Base-by-base conservation (phyloP, 2,113 vertebrate species). In the Rissa tridactyla region DNA sequence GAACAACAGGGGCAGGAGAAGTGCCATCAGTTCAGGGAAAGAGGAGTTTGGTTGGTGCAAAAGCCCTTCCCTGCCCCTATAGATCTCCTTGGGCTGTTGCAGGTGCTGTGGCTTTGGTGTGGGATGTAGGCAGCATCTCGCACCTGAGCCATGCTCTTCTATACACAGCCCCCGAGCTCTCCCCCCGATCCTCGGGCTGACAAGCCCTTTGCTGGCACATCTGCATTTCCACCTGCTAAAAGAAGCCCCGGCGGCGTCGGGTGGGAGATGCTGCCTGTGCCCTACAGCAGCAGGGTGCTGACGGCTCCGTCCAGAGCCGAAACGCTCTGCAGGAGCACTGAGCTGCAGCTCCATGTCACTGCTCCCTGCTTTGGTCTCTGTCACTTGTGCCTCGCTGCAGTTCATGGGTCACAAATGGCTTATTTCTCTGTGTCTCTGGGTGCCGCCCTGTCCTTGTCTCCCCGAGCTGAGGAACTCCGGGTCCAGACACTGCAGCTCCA, bases 161-260 rank as follows among this genome's bases (percentile, higher is more conserved):
- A 4, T 0, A 6, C 0, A n/a, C 38, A 68, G 70, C 23, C 4
- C 4, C 0, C 0, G 0, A 60, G 76, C 22, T 66, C 49, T 42
- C 16, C 29, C 32, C 30, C n/a, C 4, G 11, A 10, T 15, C 36
- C 0, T 0, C 0, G 0, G 15, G 25, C 19, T 83, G 46, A 8
- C 0, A 4, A 61, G 27, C 4, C 8, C 32, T 60, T 79, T 13
- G 18, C 77, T 69, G 72, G 5, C 0, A 0, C 34, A 42, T 46
- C 83, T 27, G 42, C 18, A 8, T 42, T 75, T 70, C 21, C 64
- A 49, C 6, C 13, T 15, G 64, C 40, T 66, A 19, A 77, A 79
- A 69, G 5, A 36, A 80, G 10, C 7, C 42, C 17, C 2, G 0
- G 10, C 2, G 5, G 61, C 17, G 13, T 1, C 1, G 5, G 26